Evolutionary conservation across 2,113 vertebrate species (phyloP), one percentile per base, ranked within the genome.

Genomic region (Indri indri): DNA sequence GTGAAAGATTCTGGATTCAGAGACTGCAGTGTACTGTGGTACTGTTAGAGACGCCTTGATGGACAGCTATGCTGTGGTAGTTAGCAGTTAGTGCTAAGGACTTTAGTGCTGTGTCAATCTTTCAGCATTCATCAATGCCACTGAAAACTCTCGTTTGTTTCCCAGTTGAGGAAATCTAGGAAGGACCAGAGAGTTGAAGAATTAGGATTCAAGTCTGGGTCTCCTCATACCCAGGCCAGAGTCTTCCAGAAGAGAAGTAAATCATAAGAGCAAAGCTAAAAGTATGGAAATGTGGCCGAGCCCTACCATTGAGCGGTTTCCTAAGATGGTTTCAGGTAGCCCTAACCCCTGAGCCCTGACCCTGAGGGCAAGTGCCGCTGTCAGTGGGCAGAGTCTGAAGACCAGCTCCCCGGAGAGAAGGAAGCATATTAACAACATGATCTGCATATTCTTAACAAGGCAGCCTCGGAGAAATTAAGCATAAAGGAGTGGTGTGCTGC

Each of bases 41-140:
- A 5, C 45, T 6, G 12, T 5, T n/a, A 37, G n/a, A n/a, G 66
- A 12, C 18, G 6, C 0, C 1, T 14, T 7, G 40, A 14, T 8
- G 12, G 27, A 2, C 30, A 6, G 50, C 54, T 59, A 14, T 5
- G 3, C 68, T 7, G 30, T 45, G 30, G 18, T 1, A 2, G 20
- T 25, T 16, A 63, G 25, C 6, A 5, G 52, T 71, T 6, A 8
- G 40, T 5, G 34, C 11, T n/a, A 16, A 16, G 45, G 30, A 7
- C 3, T 20, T 52, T 12, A 12, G 22, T 18, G 27, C 63, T 54
- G 18, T 54, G 47, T n/a, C 42, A 27, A 10, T 3, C 50, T 50
- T n/a, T 59, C 90, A 37, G 1, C n/a, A 16, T 50, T 68, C 63
- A 13, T 74, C 23, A 50, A 6, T 0, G 22, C 8, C 27, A 4